These are phyloP conservation scores for Chelidonichthys spinosus DNA, from an alignment of 2,797 vertebrate genomes.

Conservation along the genomic window DNA sequence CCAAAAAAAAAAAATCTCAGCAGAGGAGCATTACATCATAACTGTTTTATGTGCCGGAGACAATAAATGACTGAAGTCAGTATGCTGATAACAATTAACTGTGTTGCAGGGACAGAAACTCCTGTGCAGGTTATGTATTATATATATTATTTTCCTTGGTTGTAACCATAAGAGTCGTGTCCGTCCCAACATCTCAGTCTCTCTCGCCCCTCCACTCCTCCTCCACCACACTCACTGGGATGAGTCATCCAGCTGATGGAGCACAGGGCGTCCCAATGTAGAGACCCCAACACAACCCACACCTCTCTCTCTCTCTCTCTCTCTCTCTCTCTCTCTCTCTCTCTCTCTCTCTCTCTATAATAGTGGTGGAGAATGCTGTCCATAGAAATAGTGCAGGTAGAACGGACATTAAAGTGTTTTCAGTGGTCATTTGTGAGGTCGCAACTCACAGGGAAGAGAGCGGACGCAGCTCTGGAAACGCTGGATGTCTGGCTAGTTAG, in stretches of 20 bases:
- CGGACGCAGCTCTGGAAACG: too few species aligned
- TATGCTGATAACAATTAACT: not conserved
- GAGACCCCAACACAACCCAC: slow-evolving; percentile 59
- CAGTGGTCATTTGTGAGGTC: too few species aligned
- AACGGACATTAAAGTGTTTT: too few species aligned
- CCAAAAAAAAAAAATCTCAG: slow-evolving; percentile 9
- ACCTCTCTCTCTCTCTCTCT: not conserved
- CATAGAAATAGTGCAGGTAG: too few species aligned
- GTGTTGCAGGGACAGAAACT: not conserved
- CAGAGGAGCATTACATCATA: not conserved
- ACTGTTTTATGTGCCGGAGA: not conserved
- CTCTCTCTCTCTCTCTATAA: too few species aligned
- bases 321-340: too few species aligned
- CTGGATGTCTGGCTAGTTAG: too few species aligned
- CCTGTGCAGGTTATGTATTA: too few species aligned
- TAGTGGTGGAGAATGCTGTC: too few species aligned
- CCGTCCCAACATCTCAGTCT: slow-evolving; percentile 23
- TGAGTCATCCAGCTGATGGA: slow-evolving; percentile 70
- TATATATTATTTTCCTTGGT: not conserved
- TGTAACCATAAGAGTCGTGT: not conserved
- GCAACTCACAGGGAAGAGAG: too few species aligned
- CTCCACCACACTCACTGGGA: slow-evolving; percentile 54
- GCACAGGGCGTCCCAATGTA: slow-evolving; percentile 43
- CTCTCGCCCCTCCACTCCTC: slow-evolving; percentile 35
- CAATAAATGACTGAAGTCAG: slow-evolving; percentile 7